These are phyloP conservation scores for Halocynthia aurantium DNA, from an alignment of 23 tunicate genomes.

Conservation along the genomic window DNA sequence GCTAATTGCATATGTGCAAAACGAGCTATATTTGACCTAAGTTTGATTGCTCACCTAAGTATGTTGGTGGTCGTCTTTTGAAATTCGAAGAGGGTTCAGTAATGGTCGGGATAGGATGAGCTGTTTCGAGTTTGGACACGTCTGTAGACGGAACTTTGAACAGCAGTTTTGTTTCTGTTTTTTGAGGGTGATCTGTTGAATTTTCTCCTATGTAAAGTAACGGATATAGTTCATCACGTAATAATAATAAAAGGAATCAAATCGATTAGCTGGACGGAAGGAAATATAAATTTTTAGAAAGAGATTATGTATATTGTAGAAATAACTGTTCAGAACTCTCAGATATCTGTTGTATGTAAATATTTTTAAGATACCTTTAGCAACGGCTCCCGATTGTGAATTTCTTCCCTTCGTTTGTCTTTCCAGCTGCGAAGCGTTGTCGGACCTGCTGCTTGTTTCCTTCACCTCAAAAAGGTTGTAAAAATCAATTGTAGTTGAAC, in stretches of 20 bases:
- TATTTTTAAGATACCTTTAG: no score
- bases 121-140: conserved; percentile 23
- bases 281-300: background rate
- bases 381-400: no score
- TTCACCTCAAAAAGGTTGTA: no score
- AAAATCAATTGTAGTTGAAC: no score
- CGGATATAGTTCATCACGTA: background rate
- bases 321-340: no score
- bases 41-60: conserved; percentile 33
- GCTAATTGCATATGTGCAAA: no score
- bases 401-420: no score
- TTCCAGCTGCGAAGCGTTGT: no score
- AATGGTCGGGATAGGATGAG: conserved; percentile 38
- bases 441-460: no score
- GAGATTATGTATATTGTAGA: no score
- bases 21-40: no score
- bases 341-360: no score
- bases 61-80: conserved; percentile 61
- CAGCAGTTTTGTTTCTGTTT: conserved; percentile 38
- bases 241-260: background rate
- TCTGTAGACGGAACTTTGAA: conserved; percentile 52
- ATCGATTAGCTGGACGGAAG: background rate
- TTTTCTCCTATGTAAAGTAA: background rate
- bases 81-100: conserved; percentile 36
- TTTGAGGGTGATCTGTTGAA: background rate